Conservation (phyloP, 1,140 invertebrate species). For the Dysdera silvatica region DNA sequence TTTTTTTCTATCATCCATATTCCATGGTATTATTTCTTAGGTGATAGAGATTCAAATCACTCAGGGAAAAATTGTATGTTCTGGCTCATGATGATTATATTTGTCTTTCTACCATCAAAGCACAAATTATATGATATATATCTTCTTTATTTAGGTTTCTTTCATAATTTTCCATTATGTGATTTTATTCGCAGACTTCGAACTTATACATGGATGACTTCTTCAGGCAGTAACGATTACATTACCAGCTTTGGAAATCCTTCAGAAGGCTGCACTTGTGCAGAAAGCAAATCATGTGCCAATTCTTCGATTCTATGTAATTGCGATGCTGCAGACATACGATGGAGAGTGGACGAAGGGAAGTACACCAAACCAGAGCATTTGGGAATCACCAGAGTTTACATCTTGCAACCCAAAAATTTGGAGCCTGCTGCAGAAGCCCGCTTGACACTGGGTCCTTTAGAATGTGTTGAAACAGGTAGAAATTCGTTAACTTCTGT, state of each 20-base stretch:
- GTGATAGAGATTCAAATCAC: too few relatives aligned
- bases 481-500: constrained; percentile 41
- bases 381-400: constrained; percentile 80
- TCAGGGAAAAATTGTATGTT: too few relatives aligned
- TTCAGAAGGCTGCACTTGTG: constrained; percentile 32
- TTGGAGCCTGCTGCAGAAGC: constrained; percentile 70
- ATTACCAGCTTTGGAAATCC: constrained; percentile 38
- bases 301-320: constrained; percentile 74
- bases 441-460: constrained; percentile 74
- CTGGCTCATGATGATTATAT: too few relatives aligned
- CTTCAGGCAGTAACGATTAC: constrained; percentile 54
- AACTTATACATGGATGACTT: constrained; percentile 81
- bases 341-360: constrained; percentile 81
- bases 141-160: neutral
- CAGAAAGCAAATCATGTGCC: constrained; percentile 66
- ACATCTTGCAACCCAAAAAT: constrained; percentile 76
- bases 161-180: neutral
- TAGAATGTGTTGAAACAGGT: constrained; percentile 92
- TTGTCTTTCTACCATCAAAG: too few relatives aligned
- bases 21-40: too few relatives aligned
- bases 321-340: constrained; percentile 63
- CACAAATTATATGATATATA: neutral
- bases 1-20: neutral
- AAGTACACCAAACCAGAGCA: constrained; percentile 66
- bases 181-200: constrained; percentile 54